These are phyloP conservation scores for Xerus inauris DNA, from an alignment of 2,113 vertebrate species.

Conservation along the genomic window DNA sequence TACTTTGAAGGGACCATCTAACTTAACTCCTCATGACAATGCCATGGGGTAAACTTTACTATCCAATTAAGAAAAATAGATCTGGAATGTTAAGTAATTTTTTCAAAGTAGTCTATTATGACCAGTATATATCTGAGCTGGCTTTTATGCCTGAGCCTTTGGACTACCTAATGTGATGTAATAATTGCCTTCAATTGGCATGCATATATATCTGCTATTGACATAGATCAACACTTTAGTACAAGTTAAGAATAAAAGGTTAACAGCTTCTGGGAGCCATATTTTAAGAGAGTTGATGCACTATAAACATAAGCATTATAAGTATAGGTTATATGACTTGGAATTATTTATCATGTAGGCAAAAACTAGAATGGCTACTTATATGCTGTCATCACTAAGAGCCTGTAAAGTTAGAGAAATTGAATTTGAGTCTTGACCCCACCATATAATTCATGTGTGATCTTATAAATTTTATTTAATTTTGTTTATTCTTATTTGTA, in stretches of 20 bases:
- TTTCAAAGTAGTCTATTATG: slow-evolving; percentile 11
- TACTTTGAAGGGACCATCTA: slow-evolving; percentile 1
- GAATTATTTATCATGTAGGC: slow-evolving; percentile 7
- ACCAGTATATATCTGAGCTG: not conserved
- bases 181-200: not conserved
- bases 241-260: slow-evolving; percentile 1
- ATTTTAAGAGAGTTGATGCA: not conserved
- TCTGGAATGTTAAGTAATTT: slow-evolving; percentile 16
- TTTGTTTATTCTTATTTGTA: not conserved
- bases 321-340: not conserved
- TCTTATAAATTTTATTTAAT: slow-evolving; percentile 3
- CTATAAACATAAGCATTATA: not conserved
- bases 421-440: not conserved
- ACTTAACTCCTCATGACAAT: slow-evolving; percentile 11
- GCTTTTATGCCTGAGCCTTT: not conserved
- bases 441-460: not conserved
- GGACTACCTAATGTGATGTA: not conserved
- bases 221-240: not conserved
- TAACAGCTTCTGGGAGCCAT: not conserved
- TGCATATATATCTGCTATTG: not conserved
- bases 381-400: not conserved
- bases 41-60: not conserved
- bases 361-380: not conserved
- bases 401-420: not conserved
- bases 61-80: not conserved